phyloP scores from a whole-genome alignment of 2,797 vertebrate genomes.

The Simalia tracyae region DNA sequence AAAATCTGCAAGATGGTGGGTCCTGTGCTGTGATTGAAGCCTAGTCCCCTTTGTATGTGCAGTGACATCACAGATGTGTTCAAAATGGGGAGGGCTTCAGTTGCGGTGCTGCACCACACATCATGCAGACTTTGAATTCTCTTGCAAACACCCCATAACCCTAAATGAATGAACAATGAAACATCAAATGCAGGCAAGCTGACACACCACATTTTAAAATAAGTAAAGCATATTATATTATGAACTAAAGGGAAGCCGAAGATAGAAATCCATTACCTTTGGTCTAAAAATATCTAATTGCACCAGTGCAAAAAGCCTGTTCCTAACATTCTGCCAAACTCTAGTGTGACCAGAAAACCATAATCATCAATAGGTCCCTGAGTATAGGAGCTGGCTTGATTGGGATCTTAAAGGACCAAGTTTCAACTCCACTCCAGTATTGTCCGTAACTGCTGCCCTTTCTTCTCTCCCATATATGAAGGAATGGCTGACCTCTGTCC shows the following conservation, averaged over 20 bases:
- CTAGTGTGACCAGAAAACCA: background rate
- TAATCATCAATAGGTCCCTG: no score
- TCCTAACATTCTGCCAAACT: background rate
- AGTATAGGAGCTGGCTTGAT: background rate
- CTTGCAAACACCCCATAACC: background rate
- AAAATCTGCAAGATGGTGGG: background rate
- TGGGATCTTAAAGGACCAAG: background rate
- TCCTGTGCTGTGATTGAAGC: background rate
- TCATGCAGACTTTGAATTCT: background rate
- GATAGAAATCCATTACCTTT: background rate
- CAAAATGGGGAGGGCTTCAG: background rate
- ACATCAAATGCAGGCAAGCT: background rate
- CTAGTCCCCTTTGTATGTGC: background rate
- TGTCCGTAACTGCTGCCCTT: background rate
- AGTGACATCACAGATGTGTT: background rate
- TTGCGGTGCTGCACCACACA: background rate
- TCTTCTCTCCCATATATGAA: background rate
- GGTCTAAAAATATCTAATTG: background rate
- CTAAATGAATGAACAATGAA: background rate
- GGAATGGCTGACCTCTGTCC: background rate
- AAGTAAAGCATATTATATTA: background rate
- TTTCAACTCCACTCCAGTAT: background rate
- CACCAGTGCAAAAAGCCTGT: background rate
- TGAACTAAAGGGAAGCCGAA: background rate
- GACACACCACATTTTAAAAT: background rate